A percentile compares a stretch with the other conserved stretches of the same genome.
Evolutionary conservation across 2,113 vertebrate species (phyloP).

Genomic region (Lampris megalopsis): DNA sequence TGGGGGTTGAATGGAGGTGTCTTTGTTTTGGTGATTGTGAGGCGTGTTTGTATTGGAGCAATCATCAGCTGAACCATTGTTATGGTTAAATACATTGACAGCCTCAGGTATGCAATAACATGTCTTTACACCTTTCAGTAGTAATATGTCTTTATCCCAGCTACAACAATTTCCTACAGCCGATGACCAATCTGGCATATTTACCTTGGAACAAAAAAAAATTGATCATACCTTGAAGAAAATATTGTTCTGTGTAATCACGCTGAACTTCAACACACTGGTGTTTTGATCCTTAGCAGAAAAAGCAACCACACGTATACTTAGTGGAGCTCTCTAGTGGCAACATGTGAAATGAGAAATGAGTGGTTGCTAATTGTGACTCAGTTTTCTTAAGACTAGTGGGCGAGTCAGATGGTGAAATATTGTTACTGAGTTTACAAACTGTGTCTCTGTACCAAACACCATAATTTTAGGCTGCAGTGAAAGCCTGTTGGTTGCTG

Average conservation of each 20-base stretch:
- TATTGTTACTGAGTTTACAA: slow-evolving; percentile 1
- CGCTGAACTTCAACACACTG: slow-evolving; percentile 22
- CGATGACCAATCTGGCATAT: slow-evolving; percentile 44
- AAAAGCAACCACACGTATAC: not conserved
- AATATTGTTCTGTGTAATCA: slow-evolving; percentile 27
- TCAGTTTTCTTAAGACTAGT: not conserved
- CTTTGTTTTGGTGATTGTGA: not conserved
- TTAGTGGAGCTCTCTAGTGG: slow-evolving; percentile 73
- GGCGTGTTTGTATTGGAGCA: slow-evolving; percentile 27
- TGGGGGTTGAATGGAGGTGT: slow-evolving; percentile 24
- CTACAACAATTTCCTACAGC: not conserved
- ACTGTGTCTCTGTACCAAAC: not conserved
- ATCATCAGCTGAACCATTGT: slow-evolving; percentile 37
- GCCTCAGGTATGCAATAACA: slow-evolving; percentile 9
- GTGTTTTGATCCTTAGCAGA: not conserved
- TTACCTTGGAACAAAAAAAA: not conserved
- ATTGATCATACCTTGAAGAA: not conserved
- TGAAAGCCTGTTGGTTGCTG: not conserved
- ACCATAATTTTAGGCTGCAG: not conserved
- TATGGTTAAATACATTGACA: not conserved
- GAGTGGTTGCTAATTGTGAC: slow-evolving; percentile 22
- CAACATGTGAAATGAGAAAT: slow-evolving; percentile 20
- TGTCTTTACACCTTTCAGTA: slow-evolving; percentile 7
- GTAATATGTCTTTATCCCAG: not conserved
- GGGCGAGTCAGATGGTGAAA: not conserved